phyloP scores from a whole-genome alignment of 2,797 vertebrate genomes.

The Mycteria americana region DNA sequence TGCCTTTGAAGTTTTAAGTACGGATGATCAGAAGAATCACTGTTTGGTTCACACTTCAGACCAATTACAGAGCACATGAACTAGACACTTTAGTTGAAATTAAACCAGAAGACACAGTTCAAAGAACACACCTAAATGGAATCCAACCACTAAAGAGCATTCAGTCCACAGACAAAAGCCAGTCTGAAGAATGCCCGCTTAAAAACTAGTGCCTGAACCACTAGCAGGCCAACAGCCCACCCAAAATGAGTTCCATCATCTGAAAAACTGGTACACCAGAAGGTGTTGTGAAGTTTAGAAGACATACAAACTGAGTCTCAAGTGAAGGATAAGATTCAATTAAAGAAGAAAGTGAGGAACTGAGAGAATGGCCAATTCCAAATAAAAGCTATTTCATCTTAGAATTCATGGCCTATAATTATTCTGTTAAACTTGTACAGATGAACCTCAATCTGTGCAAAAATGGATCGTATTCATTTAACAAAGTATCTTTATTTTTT shows the following conservation, averaged over 20 bases:
- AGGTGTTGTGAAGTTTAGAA: background rate
- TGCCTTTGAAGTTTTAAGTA: background rate
- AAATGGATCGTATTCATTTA: background rate
- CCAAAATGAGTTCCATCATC: background rate
- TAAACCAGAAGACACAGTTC: background rate
- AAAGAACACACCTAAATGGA: background rate
- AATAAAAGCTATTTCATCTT: background rate
- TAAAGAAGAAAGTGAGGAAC: background rate
- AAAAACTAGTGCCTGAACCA: background rate
- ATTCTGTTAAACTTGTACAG: background rate
- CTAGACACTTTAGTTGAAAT: background rate
- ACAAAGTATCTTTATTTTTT: background rate
- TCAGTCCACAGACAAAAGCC: background rate
- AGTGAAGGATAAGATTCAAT: background rate
- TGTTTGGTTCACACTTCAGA: background rate
- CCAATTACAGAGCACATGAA: background rate
- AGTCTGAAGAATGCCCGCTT: background rate
- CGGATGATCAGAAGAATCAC: background rate
- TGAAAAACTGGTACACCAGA: background rate
- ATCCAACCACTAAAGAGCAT: background rate
- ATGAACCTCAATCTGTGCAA: background rate
- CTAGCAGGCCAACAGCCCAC: background rate
- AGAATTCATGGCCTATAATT: background rate
- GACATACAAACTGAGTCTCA: background rate
- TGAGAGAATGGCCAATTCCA: background rate